Percentiles rank a stretch among this genome's conserved stretches.
Evolutionary conservation across 1,140 invertebrate species (phyloP).

Genomic region (Drosophila subobscura): DNA sequence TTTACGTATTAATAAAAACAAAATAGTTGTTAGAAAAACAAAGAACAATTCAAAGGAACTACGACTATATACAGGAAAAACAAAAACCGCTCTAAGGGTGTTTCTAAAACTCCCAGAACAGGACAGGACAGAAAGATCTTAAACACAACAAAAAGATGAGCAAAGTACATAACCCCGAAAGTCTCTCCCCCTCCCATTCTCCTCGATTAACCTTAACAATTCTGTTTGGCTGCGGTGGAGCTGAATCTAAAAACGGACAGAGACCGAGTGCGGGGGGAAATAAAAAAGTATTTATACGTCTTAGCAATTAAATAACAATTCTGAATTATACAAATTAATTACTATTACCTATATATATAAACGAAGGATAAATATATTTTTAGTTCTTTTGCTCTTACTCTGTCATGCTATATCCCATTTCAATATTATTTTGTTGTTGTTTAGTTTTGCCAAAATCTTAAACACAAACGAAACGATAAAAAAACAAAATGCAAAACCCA

Average conservation of each 20-base stretch:
- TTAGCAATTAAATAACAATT: slow-evolving; percentile 78
- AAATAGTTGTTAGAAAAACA: slow-evolving; percentile 66
- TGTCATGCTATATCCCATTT: slow-evolving; percentile 44
- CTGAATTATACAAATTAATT: slow-evolving; percentile 77
- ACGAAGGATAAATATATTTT: slow-evolving; percentile 71
- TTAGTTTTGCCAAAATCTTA: slow-evolving; percentile 44
- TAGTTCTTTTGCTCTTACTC: slow-evolving; percentile 66
- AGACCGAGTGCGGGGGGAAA: slow-evolving; percentile 54
- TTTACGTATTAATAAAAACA: slow-evolving; percentile 74
- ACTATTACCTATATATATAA: slow-evolving; percentile 63
- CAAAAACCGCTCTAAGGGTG: slow-evolving; percentile 47
- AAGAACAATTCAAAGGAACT: slow-evolving; percentile 48
- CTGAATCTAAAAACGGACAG: slow-evolving; percentile 36
- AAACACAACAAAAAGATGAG: slow-evolving; percentile 19
- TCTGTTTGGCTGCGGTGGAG: slow-evolving; percentile 29
- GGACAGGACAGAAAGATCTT: not conserved
- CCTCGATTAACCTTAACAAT: slow-evolving; percentile 7
- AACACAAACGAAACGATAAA: slow-evolving; percentile 5
- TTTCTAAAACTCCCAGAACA: slow-evolving; percentile 65
- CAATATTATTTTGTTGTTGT: slow-evolving; percentile 21
- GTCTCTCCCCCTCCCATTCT: slow-evolving; percentile 17
- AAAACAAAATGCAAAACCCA: slow-evolving; percentile 22
- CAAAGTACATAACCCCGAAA: slow-evolving; percentile 33
- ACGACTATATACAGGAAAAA: slow-evolving; percentile 52
- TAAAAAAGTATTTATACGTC: slow-evolving; percentile 76